These are phyloP conservation scores for Octopus sinensis DNA, from an alignment of 1,140 invertebrate genomes.

Conservation along the genomic window DNA sequence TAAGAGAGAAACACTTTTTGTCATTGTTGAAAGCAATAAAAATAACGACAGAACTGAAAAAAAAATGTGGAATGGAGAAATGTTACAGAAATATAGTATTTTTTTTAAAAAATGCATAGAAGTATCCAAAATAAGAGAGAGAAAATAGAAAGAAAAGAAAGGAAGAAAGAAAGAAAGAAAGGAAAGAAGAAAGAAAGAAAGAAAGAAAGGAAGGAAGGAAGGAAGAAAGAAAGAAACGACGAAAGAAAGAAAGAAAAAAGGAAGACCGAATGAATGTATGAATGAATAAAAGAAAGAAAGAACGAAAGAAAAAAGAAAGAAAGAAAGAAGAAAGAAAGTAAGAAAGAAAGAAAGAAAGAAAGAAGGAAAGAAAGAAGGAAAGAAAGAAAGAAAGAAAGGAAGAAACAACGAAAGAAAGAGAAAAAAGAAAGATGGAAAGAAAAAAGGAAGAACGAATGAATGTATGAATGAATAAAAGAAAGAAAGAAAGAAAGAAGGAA, in stretches of 20 bases:
- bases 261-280: background rate
- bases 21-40: no score
- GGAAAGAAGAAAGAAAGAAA: background rate
- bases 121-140: slow-evolving; percentile 62
- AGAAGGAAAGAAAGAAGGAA: background rate
- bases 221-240: background rate
- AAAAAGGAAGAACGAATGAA: background rate
- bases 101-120: no score
- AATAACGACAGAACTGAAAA: no score
- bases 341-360: background rate
- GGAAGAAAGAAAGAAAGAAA: slow-evolving; percentile 1
- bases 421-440: background rate
- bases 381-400: background rate
- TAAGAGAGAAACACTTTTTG: no score
- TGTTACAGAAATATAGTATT: no score
- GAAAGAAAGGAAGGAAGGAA: background rate
- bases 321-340: background rate
- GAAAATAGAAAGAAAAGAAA: background rate
- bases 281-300: background rate
- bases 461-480: no score
- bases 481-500: no score
- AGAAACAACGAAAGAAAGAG: background rate
- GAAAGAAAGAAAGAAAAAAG: background rate
- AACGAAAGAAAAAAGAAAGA: background rate
- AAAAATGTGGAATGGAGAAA: no score